Conservation (phyloP, 2,888 invertebrate species). For the Baronia brevicornis region DNA sequence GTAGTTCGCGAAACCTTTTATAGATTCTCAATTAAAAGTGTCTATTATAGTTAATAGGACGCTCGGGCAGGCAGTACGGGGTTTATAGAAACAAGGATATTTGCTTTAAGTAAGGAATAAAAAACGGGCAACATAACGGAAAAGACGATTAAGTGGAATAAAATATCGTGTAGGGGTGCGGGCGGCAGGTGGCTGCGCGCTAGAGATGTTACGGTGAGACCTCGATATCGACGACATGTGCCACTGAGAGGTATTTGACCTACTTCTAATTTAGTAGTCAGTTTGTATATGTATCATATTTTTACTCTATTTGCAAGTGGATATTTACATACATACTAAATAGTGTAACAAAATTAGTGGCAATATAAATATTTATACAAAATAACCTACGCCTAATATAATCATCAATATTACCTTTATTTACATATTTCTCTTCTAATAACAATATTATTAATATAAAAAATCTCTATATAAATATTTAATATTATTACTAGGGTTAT, state of each 20-base stretch:
- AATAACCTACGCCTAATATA: no score
- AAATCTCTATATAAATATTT: no score
- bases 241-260: conserved; percentile 5
- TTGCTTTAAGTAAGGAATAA: conserved; percentile 68
- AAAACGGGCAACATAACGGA: conserved; percentile 73
- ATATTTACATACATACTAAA: no score
- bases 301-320: no score
- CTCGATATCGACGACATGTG: conserved; percentile 22
- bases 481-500: no score
- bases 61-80: conserved; percentile 54
- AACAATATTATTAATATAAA: no score
- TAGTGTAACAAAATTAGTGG: no score
- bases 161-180: conserved; percentile 74
- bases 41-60: conserved; percentile 72
- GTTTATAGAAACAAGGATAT: conserved; percentile 68
- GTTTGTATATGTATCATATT: conserved; percentile 11
- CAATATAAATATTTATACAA: no score
- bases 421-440: no score
- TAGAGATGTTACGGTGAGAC: conserved; percentile 36
- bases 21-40: conserved; percentile 75
- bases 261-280: conserved; percentile 4
- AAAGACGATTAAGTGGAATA: conserved; percentile 74
- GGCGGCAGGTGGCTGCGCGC: conserved; percentile 64
- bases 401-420: no score
- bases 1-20: conserved; percentile 72